Percentiles rank a stretch among this genome's conserved stretches.
Evolutionary conservation across 2,888 invertebrate species (phyloP).

Genomic region (Conomelus anceps): DNA sequence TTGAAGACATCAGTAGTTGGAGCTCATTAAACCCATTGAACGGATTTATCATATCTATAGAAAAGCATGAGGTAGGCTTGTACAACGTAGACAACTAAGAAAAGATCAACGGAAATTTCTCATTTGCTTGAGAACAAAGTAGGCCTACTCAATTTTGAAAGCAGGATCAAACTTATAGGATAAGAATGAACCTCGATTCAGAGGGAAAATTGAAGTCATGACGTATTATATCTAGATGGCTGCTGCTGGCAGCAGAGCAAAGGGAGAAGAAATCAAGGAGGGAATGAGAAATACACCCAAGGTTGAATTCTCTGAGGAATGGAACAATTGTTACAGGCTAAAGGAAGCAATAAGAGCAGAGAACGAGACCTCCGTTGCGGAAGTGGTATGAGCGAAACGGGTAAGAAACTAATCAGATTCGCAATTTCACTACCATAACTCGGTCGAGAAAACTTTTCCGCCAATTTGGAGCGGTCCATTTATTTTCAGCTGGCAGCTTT

Average conservation of each 20-base stretch:
- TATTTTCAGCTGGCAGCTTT: background rate
- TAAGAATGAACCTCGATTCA: background rate
- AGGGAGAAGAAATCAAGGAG: background rate
- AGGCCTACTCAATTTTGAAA: background rate
- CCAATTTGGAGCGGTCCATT: background rate
- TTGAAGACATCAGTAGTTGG: too few species aligned
- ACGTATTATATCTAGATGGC: background rate
- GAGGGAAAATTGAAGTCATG: background rate
- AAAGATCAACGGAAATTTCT: background rate
- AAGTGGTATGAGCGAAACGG: background rate
- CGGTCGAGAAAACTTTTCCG: background rate
- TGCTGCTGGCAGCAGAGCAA: background rate
- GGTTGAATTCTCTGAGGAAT: background rate
- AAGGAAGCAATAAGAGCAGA: background rate
- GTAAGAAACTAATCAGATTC: background rate
- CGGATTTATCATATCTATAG: too few species aligned
- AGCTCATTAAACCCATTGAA: too few species aligned
- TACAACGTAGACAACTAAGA: background rate
- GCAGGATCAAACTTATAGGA: background rate
- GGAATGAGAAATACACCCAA: background rate
- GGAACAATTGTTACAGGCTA: background rate
- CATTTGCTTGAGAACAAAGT: background rate
- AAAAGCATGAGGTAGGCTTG: too few species aligned
- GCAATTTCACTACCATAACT: background rate
- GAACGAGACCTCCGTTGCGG: background rate